Conservation (phyloP, 2,797 vertebrate species). For the Cossypha dichroa region DNA sequence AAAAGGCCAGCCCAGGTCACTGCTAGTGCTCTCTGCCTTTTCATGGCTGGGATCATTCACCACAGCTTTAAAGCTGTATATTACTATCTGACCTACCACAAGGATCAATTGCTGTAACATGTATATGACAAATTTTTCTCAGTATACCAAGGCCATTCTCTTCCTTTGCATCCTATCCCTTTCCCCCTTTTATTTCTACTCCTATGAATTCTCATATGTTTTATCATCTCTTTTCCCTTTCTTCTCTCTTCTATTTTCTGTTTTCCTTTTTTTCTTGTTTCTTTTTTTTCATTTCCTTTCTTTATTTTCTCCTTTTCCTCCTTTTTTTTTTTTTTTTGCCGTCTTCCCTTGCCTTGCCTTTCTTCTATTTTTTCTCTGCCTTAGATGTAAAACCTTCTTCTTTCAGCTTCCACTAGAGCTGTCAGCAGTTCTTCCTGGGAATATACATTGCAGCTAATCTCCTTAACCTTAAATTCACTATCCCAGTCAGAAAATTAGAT, state of each 20-base stretch:
- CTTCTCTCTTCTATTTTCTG: fast-evolving
- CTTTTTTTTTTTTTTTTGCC: background rate
- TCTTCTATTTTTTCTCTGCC: background rate
- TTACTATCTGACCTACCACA: background rate
- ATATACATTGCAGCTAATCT: constrained; percentile 11
- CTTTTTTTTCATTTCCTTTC: background rate
- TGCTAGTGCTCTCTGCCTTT: background rate
- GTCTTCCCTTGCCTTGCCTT: background rate
- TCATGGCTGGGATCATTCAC: background rate
- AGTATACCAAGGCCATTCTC: background rate
- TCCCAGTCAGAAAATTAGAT: constrained; percentile 38
- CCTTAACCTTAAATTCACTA: constrained; percentile 25
- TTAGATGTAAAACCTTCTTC: background rate
- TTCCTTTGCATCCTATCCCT: background rate
- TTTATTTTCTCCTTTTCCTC: background rate
- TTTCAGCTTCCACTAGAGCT: background rate
- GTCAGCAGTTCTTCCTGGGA: background rate
- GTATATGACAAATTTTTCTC: background rate
- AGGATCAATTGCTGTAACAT: background rate
- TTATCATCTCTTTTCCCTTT: too few relatives aligned
- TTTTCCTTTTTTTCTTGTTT: background rate
- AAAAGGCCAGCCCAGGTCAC: background rate
- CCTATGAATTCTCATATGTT: background rate
- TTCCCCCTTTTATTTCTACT: background rate
- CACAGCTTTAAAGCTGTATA: background rate